A percentile compares a stretch with the other conserved stretches of the same genome.
These are phyloP conservation scores for Lucifuga dentata DNA, from an alignment of 2,113 vertebrate genomes.

Conservation along the genomic window DNA sequence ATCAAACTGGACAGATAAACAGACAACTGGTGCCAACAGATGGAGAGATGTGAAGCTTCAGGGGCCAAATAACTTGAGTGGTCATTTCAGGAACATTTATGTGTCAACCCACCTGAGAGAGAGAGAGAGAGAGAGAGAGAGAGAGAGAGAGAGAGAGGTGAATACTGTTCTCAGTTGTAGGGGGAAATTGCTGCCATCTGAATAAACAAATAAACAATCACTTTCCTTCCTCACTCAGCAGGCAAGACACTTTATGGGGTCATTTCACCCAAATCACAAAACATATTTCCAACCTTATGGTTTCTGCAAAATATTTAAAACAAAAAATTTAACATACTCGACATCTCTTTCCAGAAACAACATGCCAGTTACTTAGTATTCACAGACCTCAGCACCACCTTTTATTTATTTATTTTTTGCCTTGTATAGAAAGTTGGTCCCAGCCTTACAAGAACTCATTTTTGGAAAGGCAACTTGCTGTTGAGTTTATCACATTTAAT, in stretches of 20 bases:
- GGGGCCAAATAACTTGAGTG: conserved; percentile 10
- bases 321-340: too few relatives aligned
- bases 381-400: too few relatives aligned
- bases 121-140: conserved; percentile 22
- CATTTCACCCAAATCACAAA: too few relatives aligned
- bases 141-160: conserved; percentile 43
- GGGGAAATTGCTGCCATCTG: conserved; percentile 73
- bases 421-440: too few relatives aligned
- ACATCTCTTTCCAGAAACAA: too few relatives aligned
- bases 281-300: too few relatives aligned
- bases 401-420: too few relatives aligned
- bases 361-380: too few relatives aligned
- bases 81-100: conserved; percentile 23
- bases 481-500: too few relatives aligned
- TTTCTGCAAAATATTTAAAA: too few relatives aligned
- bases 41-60: conserved; percentile 60
- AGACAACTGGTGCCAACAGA: conserved; percentile 49
- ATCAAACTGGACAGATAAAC: conserved; percentile 29
- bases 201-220: conserved; percentile 76
- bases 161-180: conserved; percentile 58
- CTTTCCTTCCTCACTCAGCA: conserved; percentile 63
- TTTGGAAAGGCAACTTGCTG: too few relatives aligned
- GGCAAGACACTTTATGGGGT: conserved; percentile 63
- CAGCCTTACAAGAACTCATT: too few relatives aligned
- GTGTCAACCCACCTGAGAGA: conserved; percentile 30